A percentile compares a stretch with the other conserved stretches of the same genome.
These are phyloP conservation scores for Spea bombifrons DNA, from an alignment of 2,113 vertebrate genomes.

Conservation along the genomic window DNA sequence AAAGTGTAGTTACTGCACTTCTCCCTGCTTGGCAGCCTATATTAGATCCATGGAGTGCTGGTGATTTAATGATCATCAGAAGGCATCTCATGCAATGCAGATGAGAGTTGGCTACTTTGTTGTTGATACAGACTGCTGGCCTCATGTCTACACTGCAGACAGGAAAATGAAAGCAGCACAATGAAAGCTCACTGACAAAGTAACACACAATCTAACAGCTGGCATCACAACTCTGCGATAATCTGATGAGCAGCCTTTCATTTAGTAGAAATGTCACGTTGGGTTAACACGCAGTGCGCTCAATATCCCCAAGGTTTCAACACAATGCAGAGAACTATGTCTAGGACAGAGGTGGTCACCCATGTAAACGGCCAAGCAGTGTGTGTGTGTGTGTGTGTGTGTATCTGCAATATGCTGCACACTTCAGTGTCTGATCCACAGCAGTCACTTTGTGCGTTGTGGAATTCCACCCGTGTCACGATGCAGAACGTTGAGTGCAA, in stretches of 20 bases:
- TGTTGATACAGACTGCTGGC: slow-evolving; percentile 12
- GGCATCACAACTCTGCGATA: no score
- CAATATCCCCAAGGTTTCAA: no score
- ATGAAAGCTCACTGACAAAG: background rate
- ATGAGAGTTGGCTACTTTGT: slow-evolving; percentile 32
- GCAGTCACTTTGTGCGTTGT: background rate
- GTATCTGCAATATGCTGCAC: no score
- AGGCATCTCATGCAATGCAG: slow-evolving; percentile 12
- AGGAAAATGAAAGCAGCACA: slow-evolving; percentile 3
- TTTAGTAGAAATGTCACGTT: no score
- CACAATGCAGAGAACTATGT: no score
- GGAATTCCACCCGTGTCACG: background rate
- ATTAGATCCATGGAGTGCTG: background rate
- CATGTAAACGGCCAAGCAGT: no score
- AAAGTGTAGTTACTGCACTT: no score
- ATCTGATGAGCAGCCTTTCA: no score
- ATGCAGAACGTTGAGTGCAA: background rate
- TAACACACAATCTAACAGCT: background rate
- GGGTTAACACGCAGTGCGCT: no score
- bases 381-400: no score
- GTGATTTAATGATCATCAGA: background rate
- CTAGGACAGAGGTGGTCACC: no score
- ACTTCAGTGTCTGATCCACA: background rate
- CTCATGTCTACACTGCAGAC: slow-evolving; percentile 5
- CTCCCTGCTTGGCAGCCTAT: no score